A percentile compares a stretch with the other conserved stretches of the same genome.
phyloP scores from a whole-genome alignment of 2,797 vertebrate species.

The Sebastes taczanowskii region DNA sequence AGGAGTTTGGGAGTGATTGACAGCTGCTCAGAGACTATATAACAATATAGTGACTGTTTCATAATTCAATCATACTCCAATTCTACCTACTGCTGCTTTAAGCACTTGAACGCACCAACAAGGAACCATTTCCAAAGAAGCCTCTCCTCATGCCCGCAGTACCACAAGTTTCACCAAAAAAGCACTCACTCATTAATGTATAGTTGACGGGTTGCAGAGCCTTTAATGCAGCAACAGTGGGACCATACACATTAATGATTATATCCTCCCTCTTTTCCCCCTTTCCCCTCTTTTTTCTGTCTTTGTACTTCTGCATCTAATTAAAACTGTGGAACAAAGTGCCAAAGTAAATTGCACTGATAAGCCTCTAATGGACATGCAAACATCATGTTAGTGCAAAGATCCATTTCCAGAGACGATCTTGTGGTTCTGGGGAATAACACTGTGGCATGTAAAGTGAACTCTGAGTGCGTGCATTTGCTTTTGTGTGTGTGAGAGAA shows the following conservation, averaged over 20 bases:
- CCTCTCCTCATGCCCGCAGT: background rate
- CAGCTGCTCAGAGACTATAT: too few species aligned
- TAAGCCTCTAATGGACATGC: conserved; percentile 5
- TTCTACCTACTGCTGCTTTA: too few species aligned
- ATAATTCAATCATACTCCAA: too few species aligned
- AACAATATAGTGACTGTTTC: too few species aligned
- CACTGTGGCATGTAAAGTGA: background rate
- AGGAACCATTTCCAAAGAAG: background rate
- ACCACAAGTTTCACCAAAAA: background rate
- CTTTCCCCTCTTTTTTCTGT: background rate
- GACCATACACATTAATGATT: background rate
- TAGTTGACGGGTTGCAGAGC: background rate
- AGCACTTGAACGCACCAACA: background rate
- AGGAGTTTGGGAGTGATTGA: too few species aligned
- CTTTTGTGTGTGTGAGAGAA: background rate
- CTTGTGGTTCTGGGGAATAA: background rate
- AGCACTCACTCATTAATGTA: background rate
- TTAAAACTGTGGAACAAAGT: background rate
- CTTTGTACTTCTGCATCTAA: background rate
- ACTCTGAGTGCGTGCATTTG: background rate
- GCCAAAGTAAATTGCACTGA: background rate
- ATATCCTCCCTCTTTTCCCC: background rate
- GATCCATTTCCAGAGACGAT: conserved; percentile 4
- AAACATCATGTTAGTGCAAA: background rate
- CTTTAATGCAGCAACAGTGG: background rate